Evolutionary conservation across 1,140 invertebrate genomes (phyloP), one percentile per base, ranked within the genome.

Genomic region (Megalopta genalis): DNA sequence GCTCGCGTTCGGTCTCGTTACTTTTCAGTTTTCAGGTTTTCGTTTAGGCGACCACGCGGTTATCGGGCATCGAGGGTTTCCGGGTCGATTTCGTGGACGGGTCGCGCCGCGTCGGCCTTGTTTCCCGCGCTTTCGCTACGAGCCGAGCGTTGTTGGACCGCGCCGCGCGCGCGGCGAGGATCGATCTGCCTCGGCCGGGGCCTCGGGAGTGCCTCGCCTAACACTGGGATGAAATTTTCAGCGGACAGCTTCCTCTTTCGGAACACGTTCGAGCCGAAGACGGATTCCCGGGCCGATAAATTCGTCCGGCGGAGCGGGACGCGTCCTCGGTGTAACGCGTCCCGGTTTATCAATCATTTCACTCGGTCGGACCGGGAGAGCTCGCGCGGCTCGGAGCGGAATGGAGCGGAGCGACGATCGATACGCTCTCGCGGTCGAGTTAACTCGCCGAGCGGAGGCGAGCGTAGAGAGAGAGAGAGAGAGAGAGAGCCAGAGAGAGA

Each of bases 181-280:
- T 74, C 72, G 72, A 74, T 66, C 64, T 75, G 62, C 52, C n/a
- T 8, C 27, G 49, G 32, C 32, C 32, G 46, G 52, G 65, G 64
- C 54, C 62, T 54, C 25, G 21, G 62, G 4, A 42, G 32, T 4
- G 32, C 32, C 27, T 60, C 60, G 32, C 6, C 39, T 10, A 12
- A 23, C 49, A 21, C 63, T 0, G n/a, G 46, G 39, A 75, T 75
- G n/a, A 75, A 66, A 75, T 74, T 74, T 74, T 74, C 71, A 74
- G 21, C 16, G 59, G 71, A 62, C 42, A 46, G 23, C 32, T 75
- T 62, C 42, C n/a, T 39, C 49, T 75, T 75, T 75, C 72, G 63
- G 16, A 52, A 75, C 72, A 75, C 72, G 72, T 75, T 21, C 63
- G n/a, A 6, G 21, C 32, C 46, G 8, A 66, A 75, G 72, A 75